A percentile compares a stretch with the other conserved stretches of the same genome.
Evolutionary conservation across 2,888 invertebrate species (phyloP).

Genomic region (Cryptus armator): DNA sequence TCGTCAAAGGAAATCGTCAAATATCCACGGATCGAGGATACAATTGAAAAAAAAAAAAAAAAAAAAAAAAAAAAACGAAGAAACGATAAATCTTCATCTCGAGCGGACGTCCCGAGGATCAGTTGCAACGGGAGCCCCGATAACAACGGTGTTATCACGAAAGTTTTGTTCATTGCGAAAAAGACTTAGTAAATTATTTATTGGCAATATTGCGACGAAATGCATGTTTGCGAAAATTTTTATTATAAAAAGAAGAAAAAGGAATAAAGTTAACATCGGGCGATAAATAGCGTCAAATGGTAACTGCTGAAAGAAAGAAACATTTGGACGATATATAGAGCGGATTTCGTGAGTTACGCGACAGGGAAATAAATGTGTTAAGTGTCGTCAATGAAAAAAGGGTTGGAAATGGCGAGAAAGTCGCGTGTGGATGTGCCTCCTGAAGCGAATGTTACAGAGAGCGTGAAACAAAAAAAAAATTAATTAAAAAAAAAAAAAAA

Average conservation of each 20-base stretch:
- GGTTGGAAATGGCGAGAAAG: not conserved
- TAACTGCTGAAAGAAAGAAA: not conserved
- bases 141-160: constrained; percentile 67
- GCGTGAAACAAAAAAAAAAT: constrained; percentile 8
- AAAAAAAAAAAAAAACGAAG: constrained; percentile 35
- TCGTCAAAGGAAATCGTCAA: constrained; percentile 1
- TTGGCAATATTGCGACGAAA: constrained; percentile 80
- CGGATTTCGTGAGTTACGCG: constrained; percentile 35
- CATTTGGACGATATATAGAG: constrained; percentile 55
- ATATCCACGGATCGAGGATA: not conserved
- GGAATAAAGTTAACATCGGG: constrained; percentile 45
- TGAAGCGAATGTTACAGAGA: constrained; percentile 19
- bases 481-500: constrained; percentile 2
- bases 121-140: constrained; percentile 9
- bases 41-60: constrained; percentile 8
- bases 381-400: not conserved
- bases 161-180: constrained; percentile 80
- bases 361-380: constrained; percentile 49
- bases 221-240: constrained; percentile 72
- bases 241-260: constrained; percentile 62
- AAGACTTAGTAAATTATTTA: constrained; percentile 84
- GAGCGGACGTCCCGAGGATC: constrained; percentile 18
- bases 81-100: constrained; percentile 10
- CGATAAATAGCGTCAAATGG: constrained; percentile 13
- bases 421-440: constrained; percentile 45